A percentile compares a stretch with the other conserved stretches of the same genome.
Conservation (phyloP, 1,140 invertebrate species). For the Euura saliciscinereae region DNA sequence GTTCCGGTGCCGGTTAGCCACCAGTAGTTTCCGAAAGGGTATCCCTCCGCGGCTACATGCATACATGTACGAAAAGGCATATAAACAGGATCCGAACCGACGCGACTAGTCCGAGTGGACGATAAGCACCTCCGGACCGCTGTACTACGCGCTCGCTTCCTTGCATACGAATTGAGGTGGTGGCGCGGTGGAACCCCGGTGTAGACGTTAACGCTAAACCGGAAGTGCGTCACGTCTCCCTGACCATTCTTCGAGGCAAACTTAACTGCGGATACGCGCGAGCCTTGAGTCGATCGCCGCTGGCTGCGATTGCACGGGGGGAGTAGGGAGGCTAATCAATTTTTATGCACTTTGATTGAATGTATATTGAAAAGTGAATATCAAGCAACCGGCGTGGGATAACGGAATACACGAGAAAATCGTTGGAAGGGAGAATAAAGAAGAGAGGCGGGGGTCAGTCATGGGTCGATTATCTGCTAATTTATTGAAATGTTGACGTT, state of each 20-base stretch:
- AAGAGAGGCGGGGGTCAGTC: constrained; percentile 33
- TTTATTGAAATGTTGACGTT: constrained; percentile 63
- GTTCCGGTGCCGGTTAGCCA: constrained; percentile 29
- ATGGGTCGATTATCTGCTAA: constrained; percentile 57
- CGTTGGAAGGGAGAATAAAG: neutral
- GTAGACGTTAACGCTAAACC: constrained; percentile 25
- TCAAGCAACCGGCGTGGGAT: too few species aligned
- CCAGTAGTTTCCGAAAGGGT: constrained; percentile 10
- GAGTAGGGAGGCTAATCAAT: too few species aligned
- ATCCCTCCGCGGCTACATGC: neutral
- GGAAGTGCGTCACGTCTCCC: constrained; percentile 52
- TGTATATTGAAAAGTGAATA: too few species aligned
- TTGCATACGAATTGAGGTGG: constrained; percentile 49
- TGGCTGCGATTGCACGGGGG: too few species aligned
- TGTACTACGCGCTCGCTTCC: constrained; percentile 56
- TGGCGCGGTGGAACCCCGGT: neutral
- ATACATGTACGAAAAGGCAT: constrained; percentile 28
- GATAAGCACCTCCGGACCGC: constrained; percentile 49
- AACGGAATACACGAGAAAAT: constrained; percentile 20
- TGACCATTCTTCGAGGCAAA: neutral
- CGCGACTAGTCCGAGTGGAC: constrained; percentile 49
- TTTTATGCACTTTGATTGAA: too few species aligned
- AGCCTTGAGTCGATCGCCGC: neutral
- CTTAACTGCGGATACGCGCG: neutral
- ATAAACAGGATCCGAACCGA: constrained; percentile 28